A percentile compares a stretch with the other conserved stretches of the same genome.
phyloP scores from a whole-genome alignment of 2,888 invertebrate species.

The Anagyrus pseudococci region DNA sequence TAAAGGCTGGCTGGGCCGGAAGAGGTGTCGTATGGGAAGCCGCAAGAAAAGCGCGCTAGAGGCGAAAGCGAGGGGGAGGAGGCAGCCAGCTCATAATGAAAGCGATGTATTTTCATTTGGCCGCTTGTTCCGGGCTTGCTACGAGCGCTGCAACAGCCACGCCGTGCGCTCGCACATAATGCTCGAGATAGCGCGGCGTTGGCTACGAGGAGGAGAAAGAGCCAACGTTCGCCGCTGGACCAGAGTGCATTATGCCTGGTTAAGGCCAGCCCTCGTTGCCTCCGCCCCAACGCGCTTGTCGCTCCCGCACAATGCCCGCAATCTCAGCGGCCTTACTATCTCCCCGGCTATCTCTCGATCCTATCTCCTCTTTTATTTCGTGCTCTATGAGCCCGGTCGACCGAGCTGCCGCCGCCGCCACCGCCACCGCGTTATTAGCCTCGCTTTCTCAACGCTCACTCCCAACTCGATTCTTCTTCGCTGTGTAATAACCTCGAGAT shows the following conservation, averaged over 20 bases:
- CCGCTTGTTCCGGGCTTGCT: slow-evolving; percentile 49
- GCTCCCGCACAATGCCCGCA: too few species aligned
- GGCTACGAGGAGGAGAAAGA: not conserved
- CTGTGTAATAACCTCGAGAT: too few species aligned
- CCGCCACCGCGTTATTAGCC: not conserved
- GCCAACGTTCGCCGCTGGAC: slow-evolving; percentile 16
- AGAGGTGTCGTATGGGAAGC: not conserved
- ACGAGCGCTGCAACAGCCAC: not conserved
- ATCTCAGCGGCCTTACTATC: too few species aligned
- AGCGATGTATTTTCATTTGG: slow-evolving; percentile 60
- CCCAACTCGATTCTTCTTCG: too few species aligned
- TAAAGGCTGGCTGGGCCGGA: not conserved
- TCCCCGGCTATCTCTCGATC: too few species aligned
- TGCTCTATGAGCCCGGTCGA: too few species aligned
- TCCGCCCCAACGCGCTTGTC: too few species aligned
- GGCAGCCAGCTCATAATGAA: slow-evolving; percentile 55
- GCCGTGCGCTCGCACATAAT: slow-evolving; percentile 7
- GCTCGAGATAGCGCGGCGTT: slow-evolving; percentile 19
- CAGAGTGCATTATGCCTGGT: slow-evolving; percentile 43
- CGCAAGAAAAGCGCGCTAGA: slow-evolving; percentile 19
- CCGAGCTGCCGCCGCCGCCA: too few species aligned
- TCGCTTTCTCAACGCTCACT: not conserved
- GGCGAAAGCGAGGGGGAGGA: slow-evolving; percentile 23
- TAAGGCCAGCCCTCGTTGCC: slow-evolving; percentile 25
- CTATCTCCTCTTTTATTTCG: too few species aligned